Conservation (phyloP, 2,888 invertebrate genomes). For the Thecocarcelia acutangulata region DNA sequence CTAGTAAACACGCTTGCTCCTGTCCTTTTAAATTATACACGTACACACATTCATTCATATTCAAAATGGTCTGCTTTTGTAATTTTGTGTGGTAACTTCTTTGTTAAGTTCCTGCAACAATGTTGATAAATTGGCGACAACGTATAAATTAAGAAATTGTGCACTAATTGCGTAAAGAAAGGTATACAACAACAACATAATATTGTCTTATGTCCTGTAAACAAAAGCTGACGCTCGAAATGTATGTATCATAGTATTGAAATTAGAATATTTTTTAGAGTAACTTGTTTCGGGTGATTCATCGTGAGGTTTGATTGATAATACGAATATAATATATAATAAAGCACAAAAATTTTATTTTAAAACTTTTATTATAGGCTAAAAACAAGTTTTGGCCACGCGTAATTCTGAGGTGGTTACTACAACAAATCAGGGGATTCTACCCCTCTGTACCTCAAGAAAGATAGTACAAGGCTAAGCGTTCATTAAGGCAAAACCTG, state of each 20-base stretch:
- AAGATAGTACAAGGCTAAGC: too few relatives aligned
- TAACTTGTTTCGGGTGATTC: too few relatives aligned
- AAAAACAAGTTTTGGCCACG: too few relatives aligned
- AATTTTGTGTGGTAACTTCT: background rate
- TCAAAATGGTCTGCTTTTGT: slow-evolving; percentile 23
- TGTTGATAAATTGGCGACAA: slow-evolving; percentile 79
- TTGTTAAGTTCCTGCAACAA: slow-evolving; percentile 31
- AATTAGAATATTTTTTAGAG: background rate
- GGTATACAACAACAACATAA: slow-evolving; percentile 46
- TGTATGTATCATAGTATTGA: slow-evolving; percentile 12
- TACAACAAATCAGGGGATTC: too few relatives aligned
- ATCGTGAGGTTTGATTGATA: too few relatives aligned
- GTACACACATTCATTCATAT: background rate
- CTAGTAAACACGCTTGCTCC: slow-evolving; percentile 11
- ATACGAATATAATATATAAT: too few relatives aligned
- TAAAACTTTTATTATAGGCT: too few relatives aligned
- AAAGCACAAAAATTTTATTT: too few relatives aligned
- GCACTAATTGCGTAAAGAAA: slow-evolving; percentile 78
- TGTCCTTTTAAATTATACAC: background rate
- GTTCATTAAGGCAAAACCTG: too few relatives aligned
- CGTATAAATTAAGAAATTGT: slow-evolving; percentile 79
- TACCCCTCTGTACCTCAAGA: too few relatives aligned
- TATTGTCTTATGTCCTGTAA: slow-evolving; percentile 45
- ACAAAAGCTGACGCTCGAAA: slow-evolving; percentile 19
- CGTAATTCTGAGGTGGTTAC: too few relatives aligned